These are phyloP conservation scores for Phodopus roborovskii DNA, from an alignment of 2,113 vertebrate species.

Conservation along the genomic window DNA sequence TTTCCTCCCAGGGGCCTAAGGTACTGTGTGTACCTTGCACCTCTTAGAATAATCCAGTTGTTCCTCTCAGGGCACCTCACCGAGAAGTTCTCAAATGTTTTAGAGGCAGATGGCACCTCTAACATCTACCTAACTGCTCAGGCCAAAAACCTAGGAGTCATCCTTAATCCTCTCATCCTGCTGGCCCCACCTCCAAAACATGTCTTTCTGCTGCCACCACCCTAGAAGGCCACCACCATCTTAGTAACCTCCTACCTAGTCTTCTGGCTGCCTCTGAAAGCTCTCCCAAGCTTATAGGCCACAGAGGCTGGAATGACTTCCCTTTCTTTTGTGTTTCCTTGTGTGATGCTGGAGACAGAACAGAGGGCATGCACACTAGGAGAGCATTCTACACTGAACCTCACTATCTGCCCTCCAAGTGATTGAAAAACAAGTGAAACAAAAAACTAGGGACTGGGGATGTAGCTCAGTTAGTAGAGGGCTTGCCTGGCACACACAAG, in stretches of 20 bases:
- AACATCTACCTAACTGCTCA: conserved; percentile 21
- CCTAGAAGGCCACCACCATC: neutral
- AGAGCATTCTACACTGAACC: neutral
- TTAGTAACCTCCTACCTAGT: neutral
- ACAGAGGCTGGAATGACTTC: neutral
- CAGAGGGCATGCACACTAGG: neutral
- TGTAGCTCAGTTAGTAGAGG: neutral
- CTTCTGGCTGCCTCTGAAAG: neutral
- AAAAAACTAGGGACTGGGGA: neutral
- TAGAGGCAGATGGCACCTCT: conserved; percentile 53
- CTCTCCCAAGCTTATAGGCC: neutral
- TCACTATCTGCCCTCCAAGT: neutral
- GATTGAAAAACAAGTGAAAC: neutral
- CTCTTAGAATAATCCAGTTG: neutral
- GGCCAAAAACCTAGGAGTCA: conserved; percentile 33
- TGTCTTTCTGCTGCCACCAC: neutral
- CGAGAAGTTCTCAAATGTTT: neutral
- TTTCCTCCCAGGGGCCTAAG: neutral
- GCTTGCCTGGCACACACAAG: neutral
- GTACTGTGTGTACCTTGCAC: neutral
- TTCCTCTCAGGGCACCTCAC: neutral
- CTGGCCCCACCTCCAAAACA: neutral
- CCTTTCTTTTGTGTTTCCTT: neutral
- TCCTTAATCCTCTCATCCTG: neutral
- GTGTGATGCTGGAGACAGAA: neutral